Evolutionary conservation across 2,113 vertebrate species (phyloP).

Genomic region (Archocentrus centrarchus): DNA sequence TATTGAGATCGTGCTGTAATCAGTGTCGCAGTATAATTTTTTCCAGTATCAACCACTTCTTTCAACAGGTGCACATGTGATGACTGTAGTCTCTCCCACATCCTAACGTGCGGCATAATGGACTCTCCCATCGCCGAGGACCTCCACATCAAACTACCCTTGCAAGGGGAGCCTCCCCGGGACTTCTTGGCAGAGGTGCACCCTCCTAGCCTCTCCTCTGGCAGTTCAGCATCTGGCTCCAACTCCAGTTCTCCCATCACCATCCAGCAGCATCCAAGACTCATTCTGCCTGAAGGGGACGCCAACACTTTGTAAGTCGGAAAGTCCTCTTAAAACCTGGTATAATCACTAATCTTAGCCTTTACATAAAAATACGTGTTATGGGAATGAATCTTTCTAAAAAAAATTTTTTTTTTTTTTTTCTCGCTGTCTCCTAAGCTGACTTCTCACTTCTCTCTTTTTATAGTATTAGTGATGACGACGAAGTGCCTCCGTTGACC

Average conservation of each 20-base stretch:
- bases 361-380: background rate
- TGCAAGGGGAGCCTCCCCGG: conserved; percentile 87
- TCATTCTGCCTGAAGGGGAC: conserved; percentile 85
- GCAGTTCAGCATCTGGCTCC: conserved; percentile 94
- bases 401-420: background rate
- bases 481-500: conserved; percentile 90
- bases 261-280: conserved; percentile 89
- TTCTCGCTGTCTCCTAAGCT: background rate
- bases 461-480: conserved; percentile 85
- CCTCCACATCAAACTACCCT: conserved; percentile 90
- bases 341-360: background rate
- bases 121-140: conserved; percentile 93
- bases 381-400: background rate
- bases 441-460: conserved; percentile 36
- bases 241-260: conserved; percentile 94
- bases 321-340: background rate
- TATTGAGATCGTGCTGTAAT: background rate
- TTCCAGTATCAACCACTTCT: background rate
- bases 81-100: conserved; percentile 98
- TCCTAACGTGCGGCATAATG: conserved; percentile 97
- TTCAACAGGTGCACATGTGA: conserved; percentile 93
- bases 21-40: background rate
- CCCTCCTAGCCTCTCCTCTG: conserved; percentile 93
- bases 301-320: conserved; percentile 89
- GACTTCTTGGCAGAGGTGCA: conserved; percentile 91